Base-by-base conservation (phyloP, 2,113 vertebrate species). In the Himantopus leucocephalus region DNA sequence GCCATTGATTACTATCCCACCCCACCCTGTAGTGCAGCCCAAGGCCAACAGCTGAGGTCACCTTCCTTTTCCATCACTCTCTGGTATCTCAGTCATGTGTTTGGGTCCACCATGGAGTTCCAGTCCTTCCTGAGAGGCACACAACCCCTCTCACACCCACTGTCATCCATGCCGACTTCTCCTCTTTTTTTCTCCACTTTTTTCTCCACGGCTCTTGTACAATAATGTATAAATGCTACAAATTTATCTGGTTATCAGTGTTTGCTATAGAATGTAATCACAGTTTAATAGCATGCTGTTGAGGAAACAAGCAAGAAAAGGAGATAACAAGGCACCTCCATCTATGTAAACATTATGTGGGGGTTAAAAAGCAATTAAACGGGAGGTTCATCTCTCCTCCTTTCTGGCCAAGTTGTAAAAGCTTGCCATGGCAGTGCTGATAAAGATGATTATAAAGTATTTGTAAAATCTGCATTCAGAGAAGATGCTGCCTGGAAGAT, bases 31-130 rank as follows among this genome's bases (percentile, higher is more conserved):
- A 35, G 39, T 4, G 13, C 30, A 60, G 26, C 24, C 45, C 3
- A 30, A 75, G 53, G 20, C 27, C 52, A 63, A 3, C 12, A 9
- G 6, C 3, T 12, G 30, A 79, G 27, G 11, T 39, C 30, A 29
- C 37, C 21, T 21, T 52, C 30, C 26, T 23, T 13, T 58, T n/a
- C 56, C 58, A 17, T 23, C 24, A 27, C n/a, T n/a, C 34, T 16
- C 14, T 0, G 0, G 9, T 22, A 34, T 6, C 18, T 53, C 60
- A 29, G 23, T 35, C 1, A 0, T 10, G 11, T 1, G 3, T 34
- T 58, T 18, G 26, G 19, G 55, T n/a, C 68, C 14, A 5, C 35
- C 47, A 1, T 2, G 2, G 37, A 43, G 19, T 7, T 6, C 34
- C 43, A 8, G 52, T 24, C 67, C 29, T 60, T 43, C 35, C 30